Base-by-base conservation (phyloP, 2,113 vertebrate genomes). In the Dipodomys spectabilis region DNA sequence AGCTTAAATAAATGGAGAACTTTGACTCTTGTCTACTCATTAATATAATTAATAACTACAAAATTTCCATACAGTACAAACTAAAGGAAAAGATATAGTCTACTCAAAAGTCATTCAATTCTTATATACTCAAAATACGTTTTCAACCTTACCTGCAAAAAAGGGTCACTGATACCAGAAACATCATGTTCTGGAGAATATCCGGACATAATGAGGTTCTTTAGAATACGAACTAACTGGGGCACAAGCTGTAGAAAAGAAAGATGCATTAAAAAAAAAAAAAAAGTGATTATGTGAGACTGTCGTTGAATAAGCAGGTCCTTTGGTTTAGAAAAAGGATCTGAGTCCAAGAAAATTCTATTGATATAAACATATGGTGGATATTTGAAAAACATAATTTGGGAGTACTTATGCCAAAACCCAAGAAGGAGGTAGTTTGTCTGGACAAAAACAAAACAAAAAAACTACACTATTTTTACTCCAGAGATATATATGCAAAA, bases 201-300 rank as follows among this genome's bases (percentile, higher is more conserved):
- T 94, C 99, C 99, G 95, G 99, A 99, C 99, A 99, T 99, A 97
- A 99, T 99, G 96, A 99, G 99, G 97, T 99, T 99, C 98, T 99
- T 99, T 98, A 99, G 98, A 98, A 99, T 99, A 98, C 99, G 99
- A 98, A 99, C 99, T 98, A 99, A 98, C 79, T 99, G 99, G 96
- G 99, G 99, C 97, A 99, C 99, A 95, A 99, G 98, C 99, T 99
- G 98, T 18, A 97, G 97, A 98, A 96, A 98, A 96, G 94, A 97
- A 93, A 98, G 35, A 97, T 74, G 95, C 77, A 84, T 96, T 62
- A 96, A 86, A 94, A 96, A 84, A 30, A 96, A 84, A 30, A 94
- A 30, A 94, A 49, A 11, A 49, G 49, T 96, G 88, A 94, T 74
- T 85, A 88, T 86, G 22, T 94, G 78, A 86, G 39, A 83, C 87